These are phyloP conservation scores for Whitmania pigra DNA, from an alignment of 1,140 invertebrate species.

Conservation along the genomic window DNA sequence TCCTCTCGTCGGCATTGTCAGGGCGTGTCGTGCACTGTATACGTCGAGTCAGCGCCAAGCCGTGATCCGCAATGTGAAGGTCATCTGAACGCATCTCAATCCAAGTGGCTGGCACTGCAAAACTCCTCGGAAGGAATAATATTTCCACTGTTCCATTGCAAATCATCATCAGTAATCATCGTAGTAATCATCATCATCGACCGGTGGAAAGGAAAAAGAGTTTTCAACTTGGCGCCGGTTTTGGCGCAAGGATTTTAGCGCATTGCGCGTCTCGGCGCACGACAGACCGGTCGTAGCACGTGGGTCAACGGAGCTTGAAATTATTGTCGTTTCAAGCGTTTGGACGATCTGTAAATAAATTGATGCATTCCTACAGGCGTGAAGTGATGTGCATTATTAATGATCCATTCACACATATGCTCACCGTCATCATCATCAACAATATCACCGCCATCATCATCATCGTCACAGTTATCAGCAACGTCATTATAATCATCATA, in stretches of 20 bases:
- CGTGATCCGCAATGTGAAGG: too few species aligned
- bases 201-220: background rate
- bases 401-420: background rate
- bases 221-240: slow-evolving; percentile 25
- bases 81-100: too few species aligned
- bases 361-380: too few species aligned
- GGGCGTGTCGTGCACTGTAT: too few species aligned
- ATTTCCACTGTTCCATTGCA: slow-evolving; percentile 6
- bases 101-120: too few species aligned
- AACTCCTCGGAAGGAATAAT: background rate
- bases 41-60: too few species aligned
- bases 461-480: background rate
- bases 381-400: background rate
- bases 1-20: too few species aligned
- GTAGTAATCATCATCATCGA: too few species aligned
- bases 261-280: background rate
- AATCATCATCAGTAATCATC: too few species aligned
- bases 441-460: background rate
- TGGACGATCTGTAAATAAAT: too few species aligned
- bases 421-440: background rate
- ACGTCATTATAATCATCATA: background rate
- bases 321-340: background rate
- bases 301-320: background rate
- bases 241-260: background rate
- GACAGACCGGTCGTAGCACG: background rate